Evolutionary conservation across 2,113 vertebrate genomes (phyloP), one percentile per base, ranked within the genome.

Genomic region (Zosterops borbonicus): DNA sequence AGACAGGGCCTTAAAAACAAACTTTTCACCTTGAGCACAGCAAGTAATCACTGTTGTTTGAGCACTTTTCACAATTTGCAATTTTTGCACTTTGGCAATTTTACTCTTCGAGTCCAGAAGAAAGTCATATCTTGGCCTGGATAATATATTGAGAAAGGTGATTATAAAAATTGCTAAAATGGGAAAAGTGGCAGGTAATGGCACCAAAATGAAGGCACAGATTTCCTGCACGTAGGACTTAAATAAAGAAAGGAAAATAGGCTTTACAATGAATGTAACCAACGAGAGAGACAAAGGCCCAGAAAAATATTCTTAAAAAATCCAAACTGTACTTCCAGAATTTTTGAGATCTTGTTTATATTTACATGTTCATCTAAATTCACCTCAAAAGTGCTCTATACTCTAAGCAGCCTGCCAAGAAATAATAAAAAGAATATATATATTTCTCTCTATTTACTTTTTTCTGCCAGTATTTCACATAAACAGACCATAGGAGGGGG

Each of bases 341-440:
- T 94, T 91, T 94, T 42, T 58, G 77, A 94, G 71, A 83, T 59
- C 85, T 33, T 94, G 55, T 75, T 96, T 75, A 70, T 78, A 92
- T 91, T 94, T 80, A 64, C 68, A 91, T 47, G 78, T n/a, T 79
- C 86, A 70, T 96, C 80, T 96, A 96, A 96, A 95, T 88, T 84
- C 79, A 96, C 87, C 83, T 89, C 90, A 12, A 16, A 95, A 96
- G 41, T 37, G 49, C 87, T 94, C 74, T 52, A 9, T 90, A 89
- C 47, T 62, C n/a, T 69, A 95, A 88, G 70, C 84, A 96, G 86
- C 58, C 83, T 97, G 94, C 84, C 92, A 97, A 97, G 89, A 95
- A 96, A 82, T 95, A 96, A 96, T 92, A 91, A 90, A 94, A 97
- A 97, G 62, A 53, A 92, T 78, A 81, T 87, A 67, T 86, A 23